Percentiles rank a stretch among this genome's conserved stretches.
Evolutionary conservation across 2,888 invertebrate species (phyloP).

Genomic region (Cordylochernes scorpioides): DNA sequence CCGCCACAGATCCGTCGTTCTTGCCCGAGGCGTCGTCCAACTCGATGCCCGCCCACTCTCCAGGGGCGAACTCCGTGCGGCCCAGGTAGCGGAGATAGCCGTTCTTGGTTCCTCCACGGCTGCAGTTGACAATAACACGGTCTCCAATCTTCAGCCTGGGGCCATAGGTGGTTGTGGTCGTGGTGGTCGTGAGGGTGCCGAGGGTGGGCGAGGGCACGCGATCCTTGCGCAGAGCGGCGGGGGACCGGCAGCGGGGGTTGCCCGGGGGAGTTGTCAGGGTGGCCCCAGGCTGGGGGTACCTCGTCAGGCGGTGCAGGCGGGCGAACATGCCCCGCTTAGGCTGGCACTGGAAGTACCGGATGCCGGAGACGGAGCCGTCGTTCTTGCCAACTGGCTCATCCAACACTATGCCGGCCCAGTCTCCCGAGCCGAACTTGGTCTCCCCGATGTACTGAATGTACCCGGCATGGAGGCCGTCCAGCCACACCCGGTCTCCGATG

Average conservation of each 20-base stretch:
- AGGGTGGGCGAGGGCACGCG: slow-evolving; percentile 2
- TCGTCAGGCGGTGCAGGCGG: slow-evolving; percentile 41
- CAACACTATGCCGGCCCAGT: slow-evolving; percentile 90
- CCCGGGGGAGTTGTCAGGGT: slow-evolving; percentile 3
- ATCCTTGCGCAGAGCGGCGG: slow-evolving; percentile 3
- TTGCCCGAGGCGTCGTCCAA: slow-evolving; percentile 77
- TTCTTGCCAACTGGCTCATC: slow-evolving; percentile 92
- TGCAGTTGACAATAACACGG: slow-evolving; percentile 55
- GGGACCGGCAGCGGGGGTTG: background rate
- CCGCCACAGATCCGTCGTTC: slow-evolving; percentile 80
- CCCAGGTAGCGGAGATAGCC: slow-evolving; percentile 65
- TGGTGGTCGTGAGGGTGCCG: slow-evolving; percentile 2
- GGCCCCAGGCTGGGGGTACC: slow-evolving; percentile 15
- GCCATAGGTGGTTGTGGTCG: slow-evolving; percentile 5
- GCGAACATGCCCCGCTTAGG: slow-evolving; percentile 80
- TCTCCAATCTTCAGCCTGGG: slow-evolving; percentile 45
- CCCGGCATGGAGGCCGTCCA: slow-evolving; percentile 68
- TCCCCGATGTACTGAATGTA: slow-evolving; percentile 78
- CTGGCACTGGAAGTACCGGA: slow-evolving; percentile 76
- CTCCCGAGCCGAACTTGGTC: slow-evolving; percentile 86
- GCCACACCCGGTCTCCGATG: slow-evolving; percentile 80
- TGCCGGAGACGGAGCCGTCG: slow-evolving; percentile 76
- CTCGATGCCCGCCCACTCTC: slow-evolving; percentile 87
- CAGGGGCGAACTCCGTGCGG: slow-evolving; percentile 60
- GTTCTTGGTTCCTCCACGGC: slow-evolving; percentile 52